Base-by-base conservation (phyloP, 2,113 vertebrate genomes). In the Dendrocopos noguchii region DNA sequence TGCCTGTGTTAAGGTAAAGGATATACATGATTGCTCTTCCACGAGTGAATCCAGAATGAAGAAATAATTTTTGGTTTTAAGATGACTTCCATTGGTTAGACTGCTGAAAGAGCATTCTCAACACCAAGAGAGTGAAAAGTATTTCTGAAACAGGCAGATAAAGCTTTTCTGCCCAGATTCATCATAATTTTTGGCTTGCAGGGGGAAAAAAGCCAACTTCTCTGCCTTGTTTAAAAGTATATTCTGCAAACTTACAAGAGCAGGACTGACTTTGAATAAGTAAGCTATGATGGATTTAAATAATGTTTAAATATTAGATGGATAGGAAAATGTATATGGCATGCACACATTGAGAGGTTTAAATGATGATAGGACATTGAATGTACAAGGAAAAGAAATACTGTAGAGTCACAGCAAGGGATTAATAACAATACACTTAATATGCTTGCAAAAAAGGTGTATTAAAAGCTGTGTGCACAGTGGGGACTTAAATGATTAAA, bases 211-310 rank as follows among this genome's bases (percentile, higher is more conserved):
- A 42, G 8, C 24, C 39, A 86, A 61, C 29, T 70, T 91, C 63
- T 64, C 74, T 47, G 66, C 76, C 85, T 92, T 92, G 77, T 81
- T 90, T 95, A 86, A 95, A 94, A 88, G 34, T 88, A 34, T 36
- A 42, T 87, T 83, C 88, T 95, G 79, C 92, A 87, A 91, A 90
- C 28, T 70, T 18, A 46, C 7, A 34, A 55, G 68, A 86, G 90
- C 63, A 90, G 57, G 34, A 67, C 68, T 76, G 89, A 57, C 80
- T 97, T 94, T 80, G 65, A 93, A 44, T 92, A 94, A 95, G 73
- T 95, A 94, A 95, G 91, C 91, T 81, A 24, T 80, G 88, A 74
- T 71, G 60, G 90, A 87, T 96, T 88, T 56, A 81, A 94, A 93
- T 77, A 81, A 93, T 94, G 87, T 89, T 86, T 93, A 86, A 93